Conservation (phyloP, 2,113 vertebrate species). For the Burhinus bistriatus region DNA sequence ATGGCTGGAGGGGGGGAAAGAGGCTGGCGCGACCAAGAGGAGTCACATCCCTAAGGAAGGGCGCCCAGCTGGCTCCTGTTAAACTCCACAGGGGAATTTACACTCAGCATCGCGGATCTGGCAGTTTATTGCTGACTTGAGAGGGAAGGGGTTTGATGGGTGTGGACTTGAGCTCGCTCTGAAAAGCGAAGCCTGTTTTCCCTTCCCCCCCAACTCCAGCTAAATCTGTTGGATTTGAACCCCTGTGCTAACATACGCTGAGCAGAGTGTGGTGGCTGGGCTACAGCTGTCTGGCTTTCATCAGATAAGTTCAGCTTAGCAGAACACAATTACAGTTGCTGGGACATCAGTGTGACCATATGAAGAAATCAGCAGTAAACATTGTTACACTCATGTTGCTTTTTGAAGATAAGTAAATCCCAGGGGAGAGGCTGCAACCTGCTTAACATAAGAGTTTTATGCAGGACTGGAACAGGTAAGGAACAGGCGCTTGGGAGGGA, state of each 20-base stretch:
- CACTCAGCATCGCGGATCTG: background rate
- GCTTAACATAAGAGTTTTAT: background rate
- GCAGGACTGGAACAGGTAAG: background rate
- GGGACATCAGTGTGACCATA: background rate
- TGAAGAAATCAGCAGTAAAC: background rate
- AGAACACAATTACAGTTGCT: background rate
- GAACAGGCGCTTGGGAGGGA: background rate
- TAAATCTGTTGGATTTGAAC: background rate
- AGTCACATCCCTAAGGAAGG: background rate
- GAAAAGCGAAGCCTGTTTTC: background rate
- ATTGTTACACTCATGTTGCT: background rate
- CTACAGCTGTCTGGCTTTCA: background rate
- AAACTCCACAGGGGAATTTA: background rate
- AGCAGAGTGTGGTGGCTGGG: background rate
- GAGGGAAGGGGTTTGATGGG: background rate
- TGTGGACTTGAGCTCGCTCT: background rate
- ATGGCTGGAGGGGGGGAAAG: background rate
- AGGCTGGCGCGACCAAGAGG: background rate
- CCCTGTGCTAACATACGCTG: background rate
- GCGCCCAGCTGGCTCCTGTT: conserved; percentile 36
- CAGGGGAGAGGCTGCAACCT: background rate
- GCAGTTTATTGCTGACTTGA: conserved; percentile 7
- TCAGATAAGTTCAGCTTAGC: background rate
- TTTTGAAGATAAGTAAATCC: background rate
- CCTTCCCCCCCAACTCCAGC: background rate